Percentiles rank a stretch among this genome's conserved stretches.
Evolutionary conservation across 2,113 vertebrate species (phyloP).

Genomic region (Speoplatyrhinus poulsoni): DNA sequence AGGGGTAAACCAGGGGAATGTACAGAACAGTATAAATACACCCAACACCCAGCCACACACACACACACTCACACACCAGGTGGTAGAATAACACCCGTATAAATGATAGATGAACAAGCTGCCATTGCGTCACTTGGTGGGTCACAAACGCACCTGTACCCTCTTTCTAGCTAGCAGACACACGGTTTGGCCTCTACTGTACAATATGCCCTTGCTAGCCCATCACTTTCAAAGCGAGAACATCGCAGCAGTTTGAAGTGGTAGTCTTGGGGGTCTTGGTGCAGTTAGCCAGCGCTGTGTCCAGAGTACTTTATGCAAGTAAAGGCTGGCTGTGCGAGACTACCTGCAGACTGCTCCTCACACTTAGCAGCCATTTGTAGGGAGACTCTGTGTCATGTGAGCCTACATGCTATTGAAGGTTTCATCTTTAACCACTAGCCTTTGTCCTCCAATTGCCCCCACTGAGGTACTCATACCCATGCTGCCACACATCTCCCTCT

Average conservation of each 20-base stretch:
- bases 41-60: neutral
- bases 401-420: no score
- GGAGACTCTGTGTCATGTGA: no score
- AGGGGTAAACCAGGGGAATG: neutral
- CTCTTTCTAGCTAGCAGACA: neutral
- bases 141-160: conserved; percentile 9
- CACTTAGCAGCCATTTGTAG: neutral
- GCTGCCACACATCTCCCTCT: neutral
- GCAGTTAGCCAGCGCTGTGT: no score
- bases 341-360: neutral
- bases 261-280: no score
- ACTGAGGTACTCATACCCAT: conserved; percentile 7
- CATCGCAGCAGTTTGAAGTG: no score
- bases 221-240: neutral
- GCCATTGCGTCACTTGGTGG: conserved; percentile 25
- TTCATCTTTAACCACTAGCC: neutral
- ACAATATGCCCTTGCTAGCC: neutral
- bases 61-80: conserved; percentile 21
- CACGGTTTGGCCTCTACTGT: neutral
- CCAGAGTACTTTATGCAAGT: no score
- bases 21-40: neutral
- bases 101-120: conserved; percentile 50
- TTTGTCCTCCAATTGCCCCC: conserved; percentile 13
- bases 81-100: conserved; percentile 28
- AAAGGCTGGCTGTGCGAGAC: no score